Percentiles rank a stretch among this genome's conserved stretches.
Conservation (phyloP, 2,888 invertebrate species). For the Stenotaenia linearis region DNA sequence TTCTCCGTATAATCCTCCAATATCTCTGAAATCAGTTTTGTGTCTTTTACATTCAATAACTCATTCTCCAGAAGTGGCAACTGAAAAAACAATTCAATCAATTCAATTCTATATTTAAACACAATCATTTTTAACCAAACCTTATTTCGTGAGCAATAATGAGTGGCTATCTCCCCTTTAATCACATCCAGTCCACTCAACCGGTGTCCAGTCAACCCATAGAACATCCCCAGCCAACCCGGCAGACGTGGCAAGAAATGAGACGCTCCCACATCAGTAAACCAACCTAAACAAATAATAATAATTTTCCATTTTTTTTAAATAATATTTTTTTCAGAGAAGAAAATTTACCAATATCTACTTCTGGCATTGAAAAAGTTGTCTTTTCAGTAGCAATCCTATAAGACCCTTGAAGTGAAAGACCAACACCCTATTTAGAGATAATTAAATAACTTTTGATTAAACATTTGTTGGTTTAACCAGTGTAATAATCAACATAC, state of each 20-base stretch:
- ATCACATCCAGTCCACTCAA: conserved; percentile 72
- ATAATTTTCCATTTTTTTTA: no score
- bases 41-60: conserved; percentile 52
- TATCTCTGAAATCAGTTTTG: conserved; percentile 51
- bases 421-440: conserved; percentile 65
- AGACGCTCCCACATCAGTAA: conserved; percentile 94
- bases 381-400: conserved; percentile 91
- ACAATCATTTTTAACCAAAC: conserved; percentile 31
- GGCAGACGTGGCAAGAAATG: conserved; percentile 80
- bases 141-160: conserved; percentile 65
- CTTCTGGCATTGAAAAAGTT: conserved; percentile 97
- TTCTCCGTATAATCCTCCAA: conserved; percentile 56
- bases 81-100: no score
- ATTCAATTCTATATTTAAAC: no score
- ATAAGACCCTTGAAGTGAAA: conserved; percentile 90
- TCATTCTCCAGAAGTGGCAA: conserved; percentile 60
- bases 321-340: no score
- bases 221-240: conserved; percentile 77
- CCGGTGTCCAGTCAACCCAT: conserved; percentile 80
- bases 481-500: conserved; percentile 44
- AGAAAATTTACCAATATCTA: conserved; percentile 78
- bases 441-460: neutral
- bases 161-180: conserved; percentile 87
- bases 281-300: no score
- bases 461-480: neutral